Evolutionary conservation across 2,888 invertebrate genomes (phyloP).

Genomic region (Blera fallax): DNA sequence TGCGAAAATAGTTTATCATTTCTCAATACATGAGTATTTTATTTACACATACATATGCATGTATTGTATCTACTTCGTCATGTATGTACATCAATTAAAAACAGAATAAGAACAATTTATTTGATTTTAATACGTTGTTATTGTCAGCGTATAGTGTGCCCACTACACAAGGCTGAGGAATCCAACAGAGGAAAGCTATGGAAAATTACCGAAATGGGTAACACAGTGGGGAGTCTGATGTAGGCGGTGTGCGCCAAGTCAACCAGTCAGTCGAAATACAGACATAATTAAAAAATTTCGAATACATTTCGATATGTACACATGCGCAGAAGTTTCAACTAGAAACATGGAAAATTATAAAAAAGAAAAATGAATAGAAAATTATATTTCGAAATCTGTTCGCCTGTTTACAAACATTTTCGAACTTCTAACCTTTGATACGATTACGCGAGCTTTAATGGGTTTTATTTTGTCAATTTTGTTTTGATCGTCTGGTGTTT

Average conservation of each 20-base stretch:
- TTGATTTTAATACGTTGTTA: slow-evolving; percentile 37
- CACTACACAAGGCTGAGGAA: neutral
- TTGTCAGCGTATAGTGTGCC: slow-evolving; percentile 18
- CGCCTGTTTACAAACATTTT: slow-evolving; percentile 14
- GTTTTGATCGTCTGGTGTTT: slow-evolving; percentile 4
- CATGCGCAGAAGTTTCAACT: neutral
- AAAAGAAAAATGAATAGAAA: neutral
- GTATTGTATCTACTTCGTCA: neutral
- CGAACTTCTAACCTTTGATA: slow-evolving; percentile 22
- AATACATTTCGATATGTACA: neutral
- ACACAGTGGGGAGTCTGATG: neutral
- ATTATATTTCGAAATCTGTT: neutral
- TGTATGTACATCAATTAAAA: slow-evolving; percentile 29
- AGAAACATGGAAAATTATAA: neutral
- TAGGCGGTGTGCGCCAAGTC: neutral
- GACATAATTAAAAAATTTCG: neutral
- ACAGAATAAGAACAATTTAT: slow-evolving; percentile 39
- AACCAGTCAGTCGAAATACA: neutral
- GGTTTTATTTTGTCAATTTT: neutral
- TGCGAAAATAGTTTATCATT: neutral
- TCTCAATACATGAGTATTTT: slow-evolving; percentile 11
- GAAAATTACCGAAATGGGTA: slow-evolving; percentile 29
- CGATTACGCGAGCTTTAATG: neutral
- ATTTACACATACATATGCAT: neutral
- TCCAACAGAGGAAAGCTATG: neutral